Evolutionary conservation across 2,888 invertebrate genomes (phyloP), one percentile per base, ranked within the genome.

Genomic region (Platypus cylindrus): DNA sequence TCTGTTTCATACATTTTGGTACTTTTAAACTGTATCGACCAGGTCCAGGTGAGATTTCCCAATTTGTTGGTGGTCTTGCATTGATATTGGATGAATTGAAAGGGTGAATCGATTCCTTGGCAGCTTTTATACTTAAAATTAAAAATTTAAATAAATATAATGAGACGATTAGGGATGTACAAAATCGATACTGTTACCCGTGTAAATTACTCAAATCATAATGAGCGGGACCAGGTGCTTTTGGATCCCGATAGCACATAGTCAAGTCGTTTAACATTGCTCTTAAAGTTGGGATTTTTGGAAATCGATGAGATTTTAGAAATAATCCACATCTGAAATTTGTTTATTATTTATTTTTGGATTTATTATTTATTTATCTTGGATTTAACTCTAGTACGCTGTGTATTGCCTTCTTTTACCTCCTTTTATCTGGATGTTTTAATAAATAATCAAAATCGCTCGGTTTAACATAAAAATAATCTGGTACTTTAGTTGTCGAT

Each of bases 221-320:
- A 34, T 58, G 49, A 1, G 64, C 64, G 0, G 75, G 71, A 0
- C 71, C 67, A 0, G 75, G 75, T 1, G 66, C 65, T 1, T 56
- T 47, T 0, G 68, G 63, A 30, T 63, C 58, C 27, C 60, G 63
- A 16, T 63, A 54, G 45, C 68, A 67, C 55, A 70, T 59, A 2
- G 65, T 54, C 9, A 67, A 37, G 44, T 74, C 67, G 3, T 62
- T 62, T 24, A 73, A 48, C 45, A 68, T 62, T 32, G 55, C 60
- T 8, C 73, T 59, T 1, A 65, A 59, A 28, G 64, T 60, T 15
- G 67, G 65, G 25, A 51, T 54, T 30, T 50, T 53, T 1, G 54
- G 49, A 41, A 63, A 64, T 30, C 64, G 45, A 2, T 34, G 32
- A 3, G 45, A 53, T 40, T 50, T 48, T 8, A 54, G 43, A 40